Percentiles rank a stretch among this genome's conserved stretches.
Conservation (phyloP, 2,113 vertebrate species). For the Pomatorhinus ruficollis region DNA sequence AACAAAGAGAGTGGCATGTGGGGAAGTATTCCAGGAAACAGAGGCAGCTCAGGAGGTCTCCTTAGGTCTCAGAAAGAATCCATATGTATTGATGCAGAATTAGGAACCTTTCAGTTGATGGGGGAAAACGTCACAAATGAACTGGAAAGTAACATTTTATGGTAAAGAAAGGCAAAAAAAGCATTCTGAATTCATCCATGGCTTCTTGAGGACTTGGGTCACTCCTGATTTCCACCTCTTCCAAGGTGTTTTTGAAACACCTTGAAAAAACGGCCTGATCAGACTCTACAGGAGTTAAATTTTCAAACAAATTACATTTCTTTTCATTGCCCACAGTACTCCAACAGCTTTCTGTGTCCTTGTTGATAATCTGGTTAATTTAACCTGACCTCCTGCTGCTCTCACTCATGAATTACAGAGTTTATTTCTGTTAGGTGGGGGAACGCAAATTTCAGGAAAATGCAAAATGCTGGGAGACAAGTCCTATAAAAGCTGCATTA, state of each 20-base stretch:
- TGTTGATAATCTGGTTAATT: not conserved
- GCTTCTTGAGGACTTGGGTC: not conserved
- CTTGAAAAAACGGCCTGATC: not conserved
- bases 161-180: not conserved
- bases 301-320: not conserved
- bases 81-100: not conserved
- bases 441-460: not conserved
- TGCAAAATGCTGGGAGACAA: not conserved
- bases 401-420: accelerated
- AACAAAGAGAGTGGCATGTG: not conserved
- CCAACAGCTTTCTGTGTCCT: not conserved
- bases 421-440: not conserved
- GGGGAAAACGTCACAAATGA: not conserved
- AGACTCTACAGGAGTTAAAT: not conserved
- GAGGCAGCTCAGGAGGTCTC: not conserved
- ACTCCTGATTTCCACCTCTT: not conserved
- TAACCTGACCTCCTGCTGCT: not conserved
- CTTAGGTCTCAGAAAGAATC: not conserved
- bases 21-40: not conserved
- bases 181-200: not conserved
- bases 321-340: not conserved
- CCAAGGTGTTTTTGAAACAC: not conserved
- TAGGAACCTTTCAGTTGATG: not conserved
- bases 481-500: not conserved
- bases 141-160: not conserved